phyloP scores from a whole-genome alignment of 2,113 vertebrate genomes.

The Percopsis transmontana region DNA sequence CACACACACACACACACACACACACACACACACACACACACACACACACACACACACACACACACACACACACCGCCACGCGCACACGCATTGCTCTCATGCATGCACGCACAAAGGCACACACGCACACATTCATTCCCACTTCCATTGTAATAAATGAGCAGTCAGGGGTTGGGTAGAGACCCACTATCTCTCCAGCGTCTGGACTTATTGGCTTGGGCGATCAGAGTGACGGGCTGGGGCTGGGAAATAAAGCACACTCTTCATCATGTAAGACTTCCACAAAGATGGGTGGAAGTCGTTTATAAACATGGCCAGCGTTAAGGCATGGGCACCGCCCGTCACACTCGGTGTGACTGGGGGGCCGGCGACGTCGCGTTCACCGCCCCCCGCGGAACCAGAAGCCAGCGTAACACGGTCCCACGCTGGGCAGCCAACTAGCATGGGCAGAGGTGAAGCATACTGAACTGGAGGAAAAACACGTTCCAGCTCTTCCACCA shows the following conservation, averaged over 20 bases:
- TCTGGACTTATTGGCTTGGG: slow-evolving; percentile 39
- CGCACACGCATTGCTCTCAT: not conserved
- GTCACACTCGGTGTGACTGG: too few relatives aligned
- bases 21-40: slow-evolving; percentile 24
- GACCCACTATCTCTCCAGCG: slow-evolving; percentile 5
- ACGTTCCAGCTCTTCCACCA: slow-evolving; percentile 33
- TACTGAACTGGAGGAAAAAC: slow-evolving; percentile 27
- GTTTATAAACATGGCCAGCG: too few relatives aligned
- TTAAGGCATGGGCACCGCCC: too few relatives aligned
- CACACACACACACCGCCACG: not conserved
- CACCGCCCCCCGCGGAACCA: slow-evolving; percentile 7
- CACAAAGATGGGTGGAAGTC: not conserved
- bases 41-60: slow-evolving; percentile 6
- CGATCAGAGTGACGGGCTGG: slow-evolving; percentile 33
- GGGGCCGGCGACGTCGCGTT: slow-evolving; percentile 11
- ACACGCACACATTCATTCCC: slow-evolving; percentile 32
- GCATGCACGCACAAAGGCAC: slow-evolving; percentile 18
- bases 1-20: not conserved
- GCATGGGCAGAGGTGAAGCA: slow-evolving; percentile 32
- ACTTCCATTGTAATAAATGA: slow-evolving; percentile 21
- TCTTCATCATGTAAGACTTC: too few relatives aligned
- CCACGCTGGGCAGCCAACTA: slow-evolving; percentile 18
- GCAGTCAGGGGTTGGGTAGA: slow-evolving; percentile 35
- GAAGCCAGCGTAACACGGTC: slow-evolving; percentile 26
- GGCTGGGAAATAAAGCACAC: not conserved